Evolutionary conservation across 1,140 invertebrate genomes (phyloP), one percentile per base, ranked within the genome.

Genomic region (Caerostris darwini): DNA sequence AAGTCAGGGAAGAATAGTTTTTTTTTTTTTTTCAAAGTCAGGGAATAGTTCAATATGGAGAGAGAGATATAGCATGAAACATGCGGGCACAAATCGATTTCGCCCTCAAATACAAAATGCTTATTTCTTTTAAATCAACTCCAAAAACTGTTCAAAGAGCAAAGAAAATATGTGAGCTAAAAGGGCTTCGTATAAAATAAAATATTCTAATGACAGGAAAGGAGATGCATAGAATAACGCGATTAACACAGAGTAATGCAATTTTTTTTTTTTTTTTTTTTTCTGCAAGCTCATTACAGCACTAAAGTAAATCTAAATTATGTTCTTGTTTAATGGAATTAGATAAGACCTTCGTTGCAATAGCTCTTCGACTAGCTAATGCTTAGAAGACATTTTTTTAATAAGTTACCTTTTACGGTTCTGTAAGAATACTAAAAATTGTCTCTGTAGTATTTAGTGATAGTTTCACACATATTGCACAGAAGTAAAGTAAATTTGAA

Each of bases 291-390:
- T 87, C n/a, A 87, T 87, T 87, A 87, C 4, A 12, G 59, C 54
- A 34, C 17, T 58, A 3, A 59, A 87, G 85, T 87, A 87, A 87
- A 59, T 61, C 85, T 50, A 87, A 67, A 87, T 87, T 53, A 77
- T 50, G 71, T 12, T 77, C 71, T 34, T 77, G 8, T 77, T 77
- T 77, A 77, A 77, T 77, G 71, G 71, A 77, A 77, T 77, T 77
- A 77, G 53, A 34, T 4, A 12, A 12, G 10, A 53, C 34, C 4
- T 14, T 77, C 71, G 3, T 50, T 53, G 34, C 34, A 71, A 19
- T 12, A 50, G 3, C 12, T 53, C 67, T 5, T n/a, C 17, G n/a
- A 69, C 7, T 19, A 6, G 8, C 71, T 17, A 53, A 53, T 3
- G 71, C 8, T 50, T 5, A 77, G 53, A 34, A 50, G 71, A 77